A percentile compares a stretch with the other conserved stretches of the same genome.
phyloP scores from a whole-genome alignment of 2,888 invertebrate species.

The Drosophila neonasuta region DNA sequence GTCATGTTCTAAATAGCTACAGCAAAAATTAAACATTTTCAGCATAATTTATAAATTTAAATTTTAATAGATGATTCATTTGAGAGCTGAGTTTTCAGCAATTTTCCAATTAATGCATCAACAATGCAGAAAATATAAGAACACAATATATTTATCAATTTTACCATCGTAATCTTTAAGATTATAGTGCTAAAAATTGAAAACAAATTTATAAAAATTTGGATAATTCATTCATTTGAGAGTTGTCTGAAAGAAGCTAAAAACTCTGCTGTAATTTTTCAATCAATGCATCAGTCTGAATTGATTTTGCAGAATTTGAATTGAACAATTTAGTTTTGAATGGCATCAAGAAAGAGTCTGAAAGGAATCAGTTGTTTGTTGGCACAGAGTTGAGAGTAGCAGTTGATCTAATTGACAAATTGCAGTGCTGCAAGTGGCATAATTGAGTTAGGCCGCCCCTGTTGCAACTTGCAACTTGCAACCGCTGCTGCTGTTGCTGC shows the following conservation, averaged over 20 bases:
- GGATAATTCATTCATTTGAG: too few relatives aligned
- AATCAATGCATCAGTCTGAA: too few relatives aligned
- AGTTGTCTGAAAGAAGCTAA: too few relatives aligned
- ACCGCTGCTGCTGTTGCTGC: constrained; percentile 8
- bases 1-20: too few relatives aligned
- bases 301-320: constrained; percentile 3
- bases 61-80: too few relatives aligned
- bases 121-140: background rate
- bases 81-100: background rate
- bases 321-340: constrained; percentile 23
- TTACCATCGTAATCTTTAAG: too few relatives aligned
- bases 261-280: too few relatives aligned
- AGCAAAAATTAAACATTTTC: too few relatives aligned
- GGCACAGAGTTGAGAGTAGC: constrained; percentile 20
- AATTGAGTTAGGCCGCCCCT: constrained; percentile 60
- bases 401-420: constrained; percentile 72
- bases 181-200: too few relatives aligned
- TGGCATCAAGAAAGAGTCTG: constrained; percentile 2
- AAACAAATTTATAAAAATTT: too few relatives aligned
- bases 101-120: background rate
- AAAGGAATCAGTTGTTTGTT: constrained; percentile 28
- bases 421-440: constrained; percentile 73
- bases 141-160: too few relatives aligned
- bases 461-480: constrained; percentile 10
- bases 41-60: too few relatives aligned